A percentile compares a stretch with the other conserved stretches of the same genome.
phyloP scores from a whole-genome alignment of 2,888 invertebrate genomes.

The Scaptomyza tumidula region DNA sequence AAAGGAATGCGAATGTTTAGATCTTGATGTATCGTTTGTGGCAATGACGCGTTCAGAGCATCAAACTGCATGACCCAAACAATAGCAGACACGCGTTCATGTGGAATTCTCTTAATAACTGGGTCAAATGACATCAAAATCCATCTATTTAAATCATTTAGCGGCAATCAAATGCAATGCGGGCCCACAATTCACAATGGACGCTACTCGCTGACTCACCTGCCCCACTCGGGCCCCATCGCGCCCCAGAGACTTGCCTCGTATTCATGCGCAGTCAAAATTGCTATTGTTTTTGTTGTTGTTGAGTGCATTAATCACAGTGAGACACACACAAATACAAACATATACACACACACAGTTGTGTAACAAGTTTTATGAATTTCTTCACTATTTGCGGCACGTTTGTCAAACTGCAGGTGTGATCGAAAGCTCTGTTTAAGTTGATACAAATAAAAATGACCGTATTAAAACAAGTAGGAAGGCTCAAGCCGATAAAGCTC shows the following conservation, averaged over 20 bases:
- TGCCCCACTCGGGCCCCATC: slow-evolving; percentile 20
- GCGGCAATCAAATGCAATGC: slow-evolving; percentile 64
- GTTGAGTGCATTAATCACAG: slow-evolving; percentile 63
- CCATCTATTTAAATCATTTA: slow-evolving; percentile 70
- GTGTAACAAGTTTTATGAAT: slow-evolving; percentile 44
- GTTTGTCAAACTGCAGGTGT: slow-evolving; percentile 58
- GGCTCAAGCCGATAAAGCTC: no score
- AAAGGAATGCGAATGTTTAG: background rate
- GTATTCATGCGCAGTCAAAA: slow-evolving; percentile 27
- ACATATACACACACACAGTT: slow-evolving; percentile 4
- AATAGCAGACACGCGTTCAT: background rate
- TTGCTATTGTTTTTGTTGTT: background rate
- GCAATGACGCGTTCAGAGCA: background rate
- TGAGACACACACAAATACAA: slow-evolving; percentile 27
- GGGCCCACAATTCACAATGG: slow-evolving; percentile 23
- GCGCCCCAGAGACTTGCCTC: slow-evolving; percentile 22
- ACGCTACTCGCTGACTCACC: slow-evolving; percentile 38
- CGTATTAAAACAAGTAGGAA: background rate
- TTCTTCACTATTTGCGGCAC: slow-evolving; percentile 63
- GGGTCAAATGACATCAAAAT: slow-evolving; percentile 61
- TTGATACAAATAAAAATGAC: background rate
- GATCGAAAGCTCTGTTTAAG: slow-evolving; percentile 15
- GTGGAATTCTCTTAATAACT: slow-evolving; percentile 51
- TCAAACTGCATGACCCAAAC: slow-evolving; percentile 5
- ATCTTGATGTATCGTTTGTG: background rate